These are phyloP conservation scores for Enteromius anoplus DNA, from an alignment of 2,797 vertebrate species.

Conservation along the genomic window DNA sequence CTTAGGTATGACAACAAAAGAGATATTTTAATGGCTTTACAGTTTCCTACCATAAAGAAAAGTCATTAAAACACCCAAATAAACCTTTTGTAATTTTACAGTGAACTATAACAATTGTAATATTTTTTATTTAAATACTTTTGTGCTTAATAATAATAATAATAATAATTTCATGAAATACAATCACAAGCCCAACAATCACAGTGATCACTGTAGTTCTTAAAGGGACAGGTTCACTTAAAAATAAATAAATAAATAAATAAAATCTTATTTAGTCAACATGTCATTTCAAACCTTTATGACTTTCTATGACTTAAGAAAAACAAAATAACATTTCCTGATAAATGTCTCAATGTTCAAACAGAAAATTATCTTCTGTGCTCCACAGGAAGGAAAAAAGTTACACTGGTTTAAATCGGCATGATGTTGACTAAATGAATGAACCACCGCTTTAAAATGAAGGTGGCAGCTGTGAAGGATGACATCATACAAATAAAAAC, in stretches of 20 bases:
- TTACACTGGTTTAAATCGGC: background rate
- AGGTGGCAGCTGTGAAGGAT: background rate
- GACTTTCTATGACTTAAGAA: background rate
- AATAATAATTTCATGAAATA: background rate
- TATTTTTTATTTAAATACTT: background rate
- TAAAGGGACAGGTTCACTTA: background rate
- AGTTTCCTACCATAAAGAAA: background rate
- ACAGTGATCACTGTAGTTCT: background rate
- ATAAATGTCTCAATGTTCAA: background rate
- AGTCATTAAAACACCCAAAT: background rate
- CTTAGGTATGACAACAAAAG: background rate
- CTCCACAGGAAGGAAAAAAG: background rate
- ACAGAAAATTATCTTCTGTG: background rate
- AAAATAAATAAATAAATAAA: no score
- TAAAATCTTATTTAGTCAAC: background rate
- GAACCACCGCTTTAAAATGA: constrained; percentile 14
- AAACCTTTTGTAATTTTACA: background rate
- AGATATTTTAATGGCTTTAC: background rate
- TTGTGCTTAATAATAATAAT: no score
- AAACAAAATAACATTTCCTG: background rate
- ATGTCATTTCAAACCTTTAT: background rate
- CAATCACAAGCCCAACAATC: background rate
- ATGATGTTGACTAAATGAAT: background rate
- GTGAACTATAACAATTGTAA: background rate
- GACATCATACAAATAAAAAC: background rate